A percentile compares a stretch with the other conserved stretches of the same genome.
These are phyloP conservation scores for Samia ricini DNA, from an alignment of 1,140 invertebrate species.

Conservation along the genomic window DNA sequence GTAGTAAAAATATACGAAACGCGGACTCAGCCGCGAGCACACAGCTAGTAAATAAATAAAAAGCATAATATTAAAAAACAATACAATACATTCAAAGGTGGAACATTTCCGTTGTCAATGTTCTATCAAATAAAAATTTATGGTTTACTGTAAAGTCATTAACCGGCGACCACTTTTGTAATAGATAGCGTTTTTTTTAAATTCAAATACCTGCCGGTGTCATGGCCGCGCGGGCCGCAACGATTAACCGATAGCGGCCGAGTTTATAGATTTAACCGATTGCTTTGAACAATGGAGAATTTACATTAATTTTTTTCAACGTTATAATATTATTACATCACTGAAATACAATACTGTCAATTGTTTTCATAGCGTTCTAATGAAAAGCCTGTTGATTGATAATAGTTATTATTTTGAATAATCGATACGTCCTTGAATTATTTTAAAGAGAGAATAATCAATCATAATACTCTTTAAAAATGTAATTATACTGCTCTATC, in stretches of 20 bases:
- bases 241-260: constrained; percentile 7
- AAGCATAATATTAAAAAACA: background rate
- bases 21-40: too few species aligned
- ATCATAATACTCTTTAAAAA: too few species aligned
- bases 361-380: background rate
- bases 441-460: too few species aligned
- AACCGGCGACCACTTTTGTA: constrained; percentile 7
- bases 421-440: too few species aligned
- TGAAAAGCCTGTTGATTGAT: background rate
- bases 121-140: background rate
- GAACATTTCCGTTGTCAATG: constrained; percentile 2
- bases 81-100: background rate
- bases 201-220: constrained; percentile 3
- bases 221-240: constrained; percentile 15
- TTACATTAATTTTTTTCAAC: background rate
- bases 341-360: background rate
- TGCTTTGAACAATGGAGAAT: background rate
- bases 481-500: background rate
- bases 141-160: constrained; percentile 11
- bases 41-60: background rate
- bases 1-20: too few species aligned
- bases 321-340: background rate
- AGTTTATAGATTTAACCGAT: constrained; percentile 27
- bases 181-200: constrained; percentile 1
- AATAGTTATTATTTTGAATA: too few species aligned